Evolutionary conservation across 2,888 invertebrate genomes (phyloP).

Genomic region (Acronicta leporina): DNA sequence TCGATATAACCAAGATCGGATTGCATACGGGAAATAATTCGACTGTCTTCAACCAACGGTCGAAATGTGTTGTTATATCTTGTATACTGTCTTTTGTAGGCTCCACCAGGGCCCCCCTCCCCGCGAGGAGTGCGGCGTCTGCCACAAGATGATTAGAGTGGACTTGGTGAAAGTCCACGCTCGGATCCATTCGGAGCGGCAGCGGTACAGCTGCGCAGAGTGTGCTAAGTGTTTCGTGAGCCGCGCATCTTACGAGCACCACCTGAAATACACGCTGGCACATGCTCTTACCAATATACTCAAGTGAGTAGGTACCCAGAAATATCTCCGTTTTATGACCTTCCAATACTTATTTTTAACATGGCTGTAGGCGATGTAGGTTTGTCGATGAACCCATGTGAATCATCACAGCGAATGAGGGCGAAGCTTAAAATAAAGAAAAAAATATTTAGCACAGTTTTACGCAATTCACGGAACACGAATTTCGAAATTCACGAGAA

Average conservation of each 20-base stretch:
- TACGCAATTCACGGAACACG: too few relatives aligned
- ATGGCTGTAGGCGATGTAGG: too few relatives aligned
- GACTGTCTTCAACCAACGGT: too few relatives aligned
- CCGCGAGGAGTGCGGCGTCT: conserved; percentile 66
- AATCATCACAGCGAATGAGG: too few relatives aligned
- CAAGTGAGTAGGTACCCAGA: conserved; percentile 63
- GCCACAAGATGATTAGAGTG: conserved; percentile 70
- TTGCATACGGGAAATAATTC: too few relatives aligned
- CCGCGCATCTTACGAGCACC: conserved; percentile 74
- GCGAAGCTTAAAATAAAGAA: too few relatives aligned
- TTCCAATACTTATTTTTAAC: too few relatives aligned
- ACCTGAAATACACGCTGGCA: conserved; percentile 71
- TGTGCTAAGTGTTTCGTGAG: conserved; percentile 73
- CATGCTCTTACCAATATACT: conserved; percentile 67
- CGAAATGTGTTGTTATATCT: too few relatives aligned
- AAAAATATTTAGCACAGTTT: too few relatives aligned
- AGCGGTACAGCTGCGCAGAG: conserved; percentile 59
- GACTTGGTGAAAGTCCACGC: conserved; percentile 65
- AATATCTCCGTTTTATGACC: not conserved
- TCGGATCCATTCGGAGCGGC: conserved; percentile 64
- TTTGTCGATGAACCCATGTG: too few relatives aligned
- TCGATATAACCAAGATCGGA: too few relatives aligned
- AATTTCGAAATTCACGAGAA: too few relatives aligned
- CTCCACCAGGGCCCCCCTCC: conserved; percentile 63
- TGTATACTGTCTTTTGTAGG: conserved; percentile 44